These are phyloP conservation scores for Grammomys surdaster DNA, from an alignment of 2,113 vertebrate genomes.

Conservation along the genomic window DNA sequence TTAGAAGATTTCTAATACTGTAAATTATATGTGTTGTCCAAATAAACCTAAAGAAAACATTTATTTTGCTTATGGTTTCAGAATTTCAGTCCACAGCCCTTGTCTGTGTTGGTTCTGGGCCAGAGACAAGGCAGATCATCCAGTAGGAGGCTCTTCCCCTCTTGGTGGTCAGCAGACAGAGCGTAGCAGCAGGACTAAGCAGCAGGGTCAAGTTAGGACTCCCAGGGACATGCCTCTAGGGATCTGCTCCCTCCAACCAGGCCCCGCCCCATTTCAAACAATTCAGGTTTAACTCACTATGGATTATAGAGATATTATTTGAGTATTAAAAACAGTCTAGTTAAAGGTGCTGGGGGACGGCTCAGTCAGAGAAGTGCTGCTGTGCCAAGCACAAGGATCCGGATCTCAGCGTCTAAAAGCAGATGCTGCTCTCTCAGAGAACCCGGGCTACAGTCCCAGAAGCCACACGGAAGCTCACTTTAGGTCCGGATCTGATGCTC, in stretches of 20 bases:
- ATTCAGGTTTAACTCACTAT: not conserved
- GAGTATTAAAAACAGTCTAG: not conserved
- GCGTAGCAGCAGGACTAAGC: not conserved
- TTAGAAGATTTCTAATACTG: conserved; percentile 23
- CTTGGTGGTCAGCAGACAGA: not conserved
- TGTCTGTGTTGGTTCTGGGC: not conserved
- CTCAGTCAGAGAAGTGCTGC: not conserved
- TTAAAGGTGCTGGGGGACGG: not conserved
- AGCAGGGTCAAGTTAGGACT: not conserved
- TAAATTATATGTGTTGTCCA: conserved; percentile 28
- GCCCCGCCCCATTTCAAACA: not conserved
- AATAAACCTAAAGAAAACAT: not conserved
- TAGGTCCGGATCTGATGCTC: not conserved
- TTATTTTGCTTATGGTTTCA: not conserved
- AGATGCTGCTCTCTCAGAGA: not conserved
- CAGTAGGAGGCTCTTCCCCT: not conserved
- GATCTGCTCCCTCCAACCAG: no score
- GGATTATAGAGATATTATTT: conserved; percentile 29
- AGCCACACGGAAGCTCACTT: not conserved
- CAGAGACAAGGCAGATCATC: not conserved
- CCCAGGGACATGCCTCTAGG: no score
- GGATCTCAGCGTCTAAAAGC: not conserved
- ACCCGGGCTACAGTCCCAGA: not conserved
- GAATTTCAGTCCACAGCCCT: not conserved
- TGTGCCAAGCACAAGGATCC: no score